These are phyloP conservation scores for Watsonalla binaria DNA, from an alignment of 2,888 invertebrate species.

Conservation along the genomic window DNA sequence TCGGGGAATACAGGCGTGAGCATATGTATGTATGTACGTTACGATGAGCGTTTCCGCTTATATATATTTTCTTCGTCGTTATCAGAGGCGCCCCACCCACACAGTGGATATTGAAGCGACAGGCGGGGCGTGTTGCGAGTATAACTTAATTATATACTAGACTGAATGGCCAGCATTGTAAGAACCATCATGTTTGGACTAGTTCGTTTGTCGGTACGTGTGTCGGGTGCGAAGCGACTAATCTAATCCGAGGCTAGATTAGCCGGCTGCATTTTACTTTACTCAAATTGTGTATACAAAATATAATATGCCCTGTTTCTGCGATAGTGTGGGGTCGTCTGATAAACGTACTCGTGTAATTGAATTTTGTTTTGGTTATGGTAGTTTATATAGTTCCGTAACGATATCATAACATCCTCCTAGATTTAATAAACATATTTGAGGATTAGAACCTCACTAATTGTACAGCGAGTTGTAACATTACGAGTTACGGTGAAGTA, in stretches of 20 bases:
- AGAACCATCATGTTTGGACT: conserved; percentile 14
- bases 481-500: too few relatives aligned
- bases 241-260: background rate
- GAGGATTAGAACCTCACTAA: too few relatives aligned
- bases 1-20: too few relatives aligned
- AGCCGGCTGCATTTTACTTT: conserved; percentile 2
- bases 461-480: too few relatives aligned
- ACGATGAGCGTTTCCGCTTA: background rate
- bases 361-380: background rate
- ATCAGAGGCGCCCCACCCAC: conserved; percentile 10
- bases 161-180: conserved; percentile 24
- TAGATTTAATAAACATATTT: too few relatives aligned
- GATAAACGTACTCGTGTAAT: background rate
- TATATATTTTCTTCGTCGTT: conserved; percentile 8
- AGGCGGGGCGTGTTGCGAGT: conserved; percentile 30
- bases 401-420: too few relatives aligned
- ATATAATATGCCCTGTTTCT: background rate
- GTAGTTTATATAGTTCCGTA: too few relatives aligned
- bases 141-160: conserved; percentile 46
- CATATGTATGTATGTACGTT: too few relatives aligned
- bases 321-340: background rate
- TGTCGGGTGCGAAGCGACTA: background rate
- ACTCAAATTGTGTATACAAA: background rate
- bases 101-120: conserved; percentile 25
- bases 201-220: conserved; percentile 11